These are phyloP conservation scores for Pandemis cinnamomeana DNA, from an alignment of 2,888 invertebrate species.

Conservation along the genomic window DNA sequence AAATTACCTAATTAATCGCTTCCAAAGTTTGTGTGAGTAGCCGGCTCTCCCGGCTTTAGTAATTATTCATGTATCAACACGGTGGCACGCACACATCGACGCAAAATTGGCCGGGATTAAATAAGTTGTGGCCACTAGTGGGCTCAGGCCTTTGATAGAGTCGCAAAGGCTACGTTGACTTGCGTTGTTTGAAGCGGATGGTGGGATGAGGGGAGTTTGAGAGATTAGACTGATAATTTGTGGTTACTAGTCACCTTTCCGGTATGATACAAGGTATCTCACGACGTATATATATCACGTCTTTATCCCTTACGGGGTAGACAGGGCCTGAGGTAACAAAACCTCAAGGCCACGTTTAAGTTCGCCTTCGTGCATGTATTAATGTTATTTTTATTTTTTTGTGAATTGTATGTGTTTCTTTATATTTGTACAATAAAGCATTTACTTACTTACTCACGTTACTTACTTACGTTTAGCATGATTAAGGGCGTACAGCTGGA, in stretches of 20 bases:
- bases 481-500: too few relatives aligned
- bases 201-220: neutral
- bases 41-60: slow-evolving; percentile 48
- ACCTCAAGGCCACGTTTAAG: too few relatives aligned
- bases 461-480: too few relatives aligned
- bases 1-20: neutral
- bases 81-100: slow-evolving; percentile 45
- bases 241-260: neutral
- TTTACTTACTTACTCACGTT: too few relatives aligned
- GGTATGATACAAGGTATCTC: too few relatives aligned
- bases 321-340: too few relatives aligned
- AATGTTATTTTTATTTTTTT: too few relatives aligned
- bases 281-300: too few relatives aligned
- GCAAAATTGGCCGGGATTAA: slow-evolving; percentile 20
- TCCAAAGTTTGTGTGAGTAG: slow-evolving; percentile 11
- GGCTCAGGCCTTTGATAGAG: neutral
- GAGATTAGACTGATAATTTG: neutral
- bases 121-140: neutral
- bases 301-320: too few relatives aligned
- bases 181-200: neutral
- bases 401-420: too few relatives aligned
- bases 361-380: too few relatives aligned
- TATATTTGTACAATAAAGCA: too few relatives aligned
- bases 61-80: slow-evolving; percentile 61
- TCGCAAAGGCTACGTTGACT: neutral